phyloP scores from a whole-genome alignment of 1,140 invertebrate species.

The Trinorchestia longiramus region DNA sequence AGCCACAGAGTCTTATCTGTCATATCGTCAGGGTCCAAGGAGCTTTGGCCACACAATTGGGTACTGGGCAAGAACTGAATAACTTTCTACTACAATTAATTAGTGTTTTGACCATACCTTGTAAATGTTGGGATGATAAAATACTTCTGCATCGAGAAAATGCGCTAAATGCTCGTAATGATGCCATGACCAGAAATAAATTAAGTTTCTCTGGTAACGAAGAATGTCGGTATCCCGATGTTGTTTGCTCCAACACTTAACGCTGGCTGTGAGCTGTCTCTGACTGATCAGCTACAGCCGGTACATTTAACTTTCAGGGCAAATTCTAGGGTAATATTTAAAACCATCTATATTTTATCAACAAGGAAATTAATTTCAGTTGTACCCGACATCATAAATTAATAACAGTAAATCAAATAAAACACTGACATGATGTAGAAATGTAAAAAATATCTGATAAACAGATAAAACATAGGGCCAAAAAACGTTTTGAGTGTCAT shows the following conservation, averaged over 20 bases:
- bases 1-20: not conserved
- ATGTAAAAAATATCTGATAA: too few relatives aligned
- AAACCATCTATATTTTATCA: not conserved
- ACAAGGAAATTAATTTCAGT: not conserved
- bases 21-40: not conserved
- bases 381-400: too few relatives aligned
- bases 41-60: not conserved
- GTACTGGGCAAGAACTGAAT: not conserved
- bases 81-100: not conserved
- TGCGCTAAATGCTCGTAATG: conserved; percentile 31
- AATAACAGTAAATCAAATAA: too few relatives aligned
- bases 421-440: too few relatives aligned
- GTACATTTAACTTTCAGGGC: not conserved
- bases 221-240: not conserved
- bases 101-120: not conserved
- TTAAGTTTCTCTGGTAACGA: not conserved
- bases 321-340: not conserved
- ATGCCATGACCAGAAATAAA: not conserved
- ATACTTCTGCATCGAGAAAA: conserved; percentile 3
- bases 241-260: not conserved
- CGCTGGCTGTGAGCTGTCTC: not conserved
- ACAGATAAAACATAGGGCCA: too few relatives aligned
- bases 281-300: not conserved
- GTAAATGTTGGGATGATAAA: not conserved
- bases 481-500: too few relatives aligned